Evolutionary conservation across 2,113 vertebrate species (phyloP), one percentile per base, ranked within the genome.

Genomic region (mouse (Mus musculus)): DNA sequence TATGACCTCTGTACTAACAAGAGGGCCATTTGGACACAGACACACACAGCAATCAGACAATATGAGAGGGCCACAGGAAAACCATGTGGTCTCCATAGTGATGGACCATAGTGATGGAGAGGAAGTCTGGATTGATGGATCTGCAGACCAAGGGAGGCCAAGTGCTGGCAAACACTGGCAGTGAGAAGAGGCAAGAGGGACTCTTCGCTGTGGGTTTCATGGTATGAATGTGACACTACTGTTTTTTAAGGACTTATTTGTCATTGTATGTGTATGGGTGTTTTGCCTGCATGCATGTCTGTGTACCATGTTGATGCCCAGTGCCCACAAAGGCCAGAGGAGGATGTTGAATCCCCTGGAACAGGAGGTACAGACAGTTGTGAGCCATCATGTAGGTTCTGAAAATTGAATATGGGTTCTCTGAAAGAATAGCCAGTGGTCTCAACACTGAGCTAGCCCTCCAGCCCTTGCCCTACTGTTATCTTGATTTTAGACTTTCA

Each of bases 61-160:
- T 49, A 1, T 49, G 49, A 77, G 39, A 76, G 26, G 86, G 10
- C 80, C 65, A 26, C 46, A 28, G 30, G 61, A 63, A 54, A 69
- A 76, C 0, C 28, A 65, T 69, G 30, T 69, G 65, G 65, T 69
- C 65, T 33, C 65, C 28, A 69, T 69, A 12, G 63, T 12, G 26
- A 65, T 30, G 42, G 95, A 52, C 56, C 0, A 0, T 9, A 46
- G 52, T 0, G 0, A 42, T 26, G 54, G 61, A 56, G 61, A 76
- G 19, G 5, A 77, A 84, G 82, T 33, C 3, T 0, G 67, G 16
- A 16, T 42, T 0, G 22, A 49, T 4, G 30, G 0, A 0, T 17
- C 16, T 10, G 4, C 9, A 22, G 0, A 10, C 67, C 16, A 3
- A 4, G 2, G 22, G 0, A 46, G 0, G 3, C 63, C 42, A 4